A percentile compares a stretch with the other conserved stretches of the same genome.
Evolutionary conservation across 2,888 invertebrate genomes (phyloP).

Genomic region (Hypena proboscidalis): DNA sequence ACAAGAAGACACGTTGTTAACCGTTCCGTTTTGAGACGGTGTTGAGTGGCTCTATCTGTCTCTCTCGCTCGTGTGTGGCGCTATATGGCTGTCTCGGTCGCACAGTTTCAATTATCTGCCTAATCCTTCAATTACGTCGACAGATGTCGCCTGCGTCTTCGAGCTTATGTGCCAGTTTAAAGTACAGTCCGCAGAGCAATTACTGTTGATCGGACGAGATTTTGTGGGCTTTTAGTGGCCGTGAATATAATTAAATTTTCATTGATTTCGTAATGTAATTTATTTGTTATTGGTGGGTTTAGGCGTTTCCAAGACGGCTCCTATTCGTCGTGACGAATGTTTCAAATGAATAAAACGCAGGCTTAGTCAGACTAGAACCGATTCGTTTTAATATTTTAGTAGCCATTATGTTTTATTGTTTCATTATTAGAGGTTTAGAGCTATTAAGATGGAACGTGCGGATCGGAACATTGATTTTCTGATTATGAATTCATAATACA

Average conservation of each 20-base stretch:
- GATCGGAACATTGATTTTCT: too few relatives aligned
- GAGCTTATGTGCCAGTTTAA: constrained; percentile 83
- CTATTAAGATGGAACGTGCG: neutral
- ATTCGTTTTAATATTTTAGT: constrained; percentile 19
- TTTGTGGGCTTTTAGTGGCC: constrained; percentile 54
- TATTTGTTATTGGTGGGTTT: constrained; percentile 40
- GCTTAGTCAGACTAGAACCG: constrained; percentile 25
- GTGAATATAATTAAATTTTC: constrained; percentile 60
- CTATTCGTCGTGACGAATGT: constrained; percentile 40
- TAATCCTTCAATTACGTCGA: constrained; percentile 88
- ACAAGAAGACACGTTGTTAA: constrained; percentile 89
- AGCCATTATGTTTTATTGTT: constrained; percentile 7
- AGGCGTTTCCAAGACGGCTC: constrained; percentile 24
- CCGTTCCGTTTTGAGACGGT: constrained; percentile 78
- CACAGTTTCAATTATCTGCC: constrained; percentile 88
- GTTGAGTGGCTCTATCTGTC: constrained; percentile 61
- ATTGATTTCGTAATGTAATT: constrained; percentile 48
- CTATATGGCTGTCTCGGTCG: constrained; percentile 59
- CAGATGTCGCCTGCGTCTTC: constrained; percentile 85
- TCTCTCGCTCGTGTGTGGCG: constrained; percentile 56
- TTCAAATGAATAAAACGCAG: constrained; percentile 28
- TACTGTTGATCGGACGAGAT: constrained; percentile 70
- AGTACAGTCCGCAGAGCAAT: constrained; percentile 80
- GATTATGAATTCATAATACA: too few relatives aligned
- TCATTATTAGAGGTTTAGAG: constrained; percentile 6